These are phyloP conservation scores for Cryptophagus acutangulus DNA, from an alignment of 2,888 invertebrate species.

Conservation along the genomic window DNA sequence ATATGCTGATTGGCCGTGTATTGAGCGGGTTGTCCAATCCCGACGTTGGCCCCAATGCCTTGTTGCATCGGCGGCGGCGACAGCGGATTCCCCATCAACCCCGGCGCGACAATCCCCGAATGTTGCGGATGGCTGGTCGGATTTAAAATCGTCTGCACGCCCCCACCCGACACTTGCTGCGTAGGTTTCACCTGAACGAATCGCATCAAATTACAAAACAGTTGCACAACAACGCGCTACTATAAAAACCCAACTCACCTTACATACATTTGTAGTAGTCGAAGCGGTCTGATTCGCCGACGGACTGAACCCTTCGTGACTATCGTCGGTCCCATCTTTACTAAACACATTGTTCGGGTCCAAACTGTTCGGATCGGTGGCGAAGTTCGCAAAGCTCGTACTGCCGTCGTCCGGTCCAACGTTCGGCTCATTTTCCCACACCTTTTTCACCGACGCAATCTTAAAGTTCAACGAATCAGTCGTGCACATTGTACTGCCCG, in stretches of 20 bases:
- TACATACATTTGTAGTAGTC: constrained; percentile 64
- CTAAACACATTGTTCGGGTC: constrained; percentile 47
- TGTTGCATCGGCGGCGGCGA: constrained; percentile 62
- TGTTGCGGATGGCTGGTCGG: constrained; percentile 45
- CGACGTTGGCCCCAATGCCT: constrained; percentile 46
- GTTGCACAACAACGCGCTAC: background rate
- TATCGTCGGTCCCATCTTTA: constrained; percentile 48
- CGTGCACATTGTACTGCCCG: constrained; percentile 66
- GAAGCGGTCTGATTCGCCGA: constrained; percentile 49
- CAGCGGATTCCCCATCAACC: constrained; percentile 48
- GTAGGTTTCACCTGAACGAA: constrained; percentile 66
- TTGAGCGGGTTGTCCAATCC: constrained; percentile 53
- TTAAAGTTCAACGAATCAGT: constrained; percentile 85
- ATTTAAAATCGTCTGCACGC: constrained; percentile 43
- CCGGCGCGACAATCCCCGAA: constrained; percentile 43
- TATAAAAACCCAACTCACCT: constrained; percentile 49
- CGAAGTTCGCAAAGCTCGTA: constrained; percentile 43
- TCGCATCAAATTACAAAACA: no score
- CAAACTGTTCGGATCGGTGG: constrained; percentile 44
- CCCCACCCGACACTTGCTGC: constrained; percentile 64
- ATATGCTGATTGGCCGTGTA: constrained; percentile 60
- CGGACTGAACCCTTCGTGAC: constrained; percentile 54
- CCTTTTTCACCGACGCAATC: constrained; percentile 89
- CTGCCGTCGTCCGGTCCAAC: constrained; percentile 49
- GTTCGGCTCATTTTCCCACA: constrained; percentile 67